Conservation (phyloP, 2,113 vertebrate genomes). For the Menura novaehollandiae region DNA sequence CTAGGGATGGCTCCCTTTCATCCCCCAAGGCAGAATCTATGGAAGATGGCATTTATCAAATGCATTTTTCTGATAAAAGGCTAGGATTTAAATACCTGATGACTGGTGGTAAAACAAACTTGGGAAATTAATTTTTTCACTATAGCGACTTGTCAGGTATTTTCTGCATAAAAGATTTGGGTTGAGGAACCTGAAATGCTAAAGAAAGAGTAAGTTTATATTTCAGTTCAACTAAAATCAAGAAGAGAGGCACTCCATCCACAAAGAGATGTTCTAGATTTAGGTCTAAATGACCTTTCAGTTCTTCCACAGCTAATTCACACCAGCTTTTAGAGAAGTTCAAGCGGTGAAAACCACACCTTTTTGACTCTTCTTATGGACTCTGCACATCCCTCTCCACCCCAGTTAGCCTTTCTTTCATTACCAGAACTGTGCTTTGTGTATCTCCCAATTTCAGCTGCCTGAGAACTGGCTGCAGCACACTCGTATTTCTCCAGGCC, state of each 20-base stretch:
- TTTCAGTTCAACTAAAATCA: neutral
- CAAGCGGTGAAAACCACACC: neutral
- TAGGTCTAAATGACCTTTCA: neutral
- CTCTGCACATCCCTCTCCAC: neutral
- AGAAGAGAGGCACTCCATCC: neutral
- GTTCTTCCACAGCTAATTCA: neutral
- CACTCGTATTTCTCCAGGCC: neutral
- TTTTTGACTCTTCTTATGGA: neutral
- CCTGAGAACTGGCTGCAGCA: neutral
- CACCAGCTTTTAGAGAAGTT: neutral
- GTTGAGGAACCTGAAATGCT: neutral
- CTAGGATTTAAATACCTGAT: neutral
- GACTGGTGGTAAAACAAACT: neutral
- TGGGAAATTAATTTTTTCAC: neutral
- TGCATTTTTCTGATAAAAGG: neutral
- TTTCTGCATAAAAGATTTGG: neutral
- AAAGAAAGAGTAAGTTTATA: neutral
- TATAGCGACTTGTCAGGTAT: neutral
- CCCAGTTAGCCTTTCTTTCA: neutral
- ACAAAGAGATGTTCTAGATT: neutral
- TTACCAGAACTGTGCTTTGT: neutral
- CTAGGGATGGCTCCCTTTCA: neutral
- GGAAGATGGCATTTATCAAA: neutral
- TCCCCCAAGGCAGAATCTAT: neutral
- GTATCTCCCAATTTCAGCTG: neutral